Conservation (phyloP, 1,140 invertebrate genomes). For the Lasioglossum albipes region DNA sequence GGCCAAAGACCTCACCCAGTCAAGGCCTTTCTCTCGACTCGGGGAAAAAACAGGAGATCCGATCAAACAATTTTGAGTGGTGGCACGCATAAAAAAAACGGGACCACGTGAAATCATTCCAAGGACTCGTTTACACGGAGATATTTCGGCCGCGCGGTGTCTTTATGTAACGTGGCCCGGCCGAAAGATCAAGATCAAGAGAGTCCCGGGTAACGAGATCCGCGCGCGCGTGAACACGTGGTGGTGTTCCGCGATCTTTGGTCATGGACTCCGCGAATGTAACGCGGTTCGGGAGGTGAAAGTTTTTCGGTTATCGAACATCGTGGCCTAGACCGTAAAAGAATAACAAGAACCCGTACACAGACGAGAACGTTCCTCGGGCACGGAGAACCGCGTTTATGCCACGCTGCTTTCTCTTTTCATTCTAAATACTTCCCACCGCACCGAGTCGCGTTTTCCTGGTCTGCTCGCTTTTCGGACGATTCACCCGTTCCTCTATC, state of each 20-base stretch:
- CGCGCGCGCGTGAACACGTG: background rate
- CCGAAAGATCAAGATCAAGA: constrained; percentile 57
- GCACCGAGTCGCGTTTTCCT: background rate
- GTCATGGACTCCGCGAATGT: constrained; percentile 43
- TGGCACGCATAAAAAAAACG: background rate
- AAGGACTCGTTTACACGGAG: background rate
- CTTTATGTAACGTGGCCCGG: constrained; percentile 33
- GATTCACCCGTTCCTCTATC: background rate
- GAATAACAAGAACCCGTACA: constrained; percentile 48
- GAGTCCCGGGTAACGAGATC: background rate
- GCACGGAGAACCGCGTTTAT: constrained; percentile 16
- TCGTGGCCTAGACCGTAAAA: constrained; percentile 72
- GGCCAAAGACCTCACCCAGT: no score
- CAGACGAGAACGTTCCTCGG: constrained; percentile 27
- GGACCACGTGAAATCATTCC: background rate
- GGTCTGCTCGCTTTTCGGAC: background rate
- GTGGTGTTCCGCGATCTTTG: constrained; percentile 19
- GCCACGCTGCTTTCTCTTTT: constrained; percentile 62
- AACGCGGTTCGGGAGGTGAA: constrained; percentile 64
- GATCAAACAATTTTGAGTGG: no score
- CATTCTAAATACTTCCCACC: constrained; percentile 23
- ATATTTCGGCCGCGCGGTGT: constrained; percentile 35
- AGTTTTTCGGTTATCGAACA: constrained; percentile 72
- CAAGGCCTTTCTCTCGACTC: no score
- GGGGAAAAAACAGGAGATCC: no score